phyloP scores from a whole-genome alignment of 2,113 vertebrate species.

The Rhinopithecus roxellana region DNA sequence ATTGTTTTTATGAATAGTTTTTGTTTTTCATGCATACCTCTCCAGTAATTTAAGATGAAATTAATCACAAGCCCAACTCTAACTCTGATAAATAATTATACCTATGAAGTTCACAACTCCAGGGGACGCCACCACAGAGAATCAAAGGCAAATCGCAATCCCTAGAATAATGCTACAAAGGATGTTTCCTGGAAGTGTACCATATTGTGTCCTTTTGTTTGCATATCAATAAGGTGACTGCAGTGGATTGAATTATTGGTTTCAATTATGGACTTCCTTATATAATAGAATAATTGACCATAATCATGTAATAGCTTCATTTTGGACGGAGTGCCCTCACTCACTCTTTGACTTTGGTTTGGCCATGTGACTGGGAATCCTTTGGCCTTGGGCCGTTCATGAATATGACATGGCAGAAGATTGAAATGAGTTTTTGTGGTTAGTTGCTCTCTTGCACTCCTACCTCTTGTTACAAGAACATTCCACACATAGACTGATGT shows the following conservation, averaged over 20 bases:
- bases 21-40: neutral
- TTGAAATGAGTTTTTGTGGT: neutral
- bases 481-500: neutral
- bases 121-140: neutral
- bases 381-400: neutral
- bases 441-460: neutral
- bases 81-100: neutral
- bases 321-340: neutral
- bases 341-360: neutral
- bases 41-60: slow-evolving; percentile 9
- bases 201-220: neutral
- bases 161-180: neutral
- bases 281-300: neutral
- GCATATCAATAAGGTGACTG: neutral
- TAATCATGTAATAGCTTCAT: neutral
- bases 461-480: neutral
- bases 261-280: neutral
- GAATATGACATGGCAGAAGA: neutral
- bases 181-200: neutral
- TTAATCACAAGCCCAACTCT: neutral
- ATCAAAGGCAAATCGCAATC: neutral
- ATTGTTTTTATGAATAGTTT: neutral
- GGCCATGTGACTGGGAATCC: neutral
- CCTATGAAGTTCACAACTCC: neutral
- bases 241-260: neutral